Percentiles rank a stretch among this genome's conserved stretches.
These are phyloP conservation scores for Glossosoma conforme DNA, from an alignment of 1,140 invertebrate species.

Conservation along the genomic window DNA sequence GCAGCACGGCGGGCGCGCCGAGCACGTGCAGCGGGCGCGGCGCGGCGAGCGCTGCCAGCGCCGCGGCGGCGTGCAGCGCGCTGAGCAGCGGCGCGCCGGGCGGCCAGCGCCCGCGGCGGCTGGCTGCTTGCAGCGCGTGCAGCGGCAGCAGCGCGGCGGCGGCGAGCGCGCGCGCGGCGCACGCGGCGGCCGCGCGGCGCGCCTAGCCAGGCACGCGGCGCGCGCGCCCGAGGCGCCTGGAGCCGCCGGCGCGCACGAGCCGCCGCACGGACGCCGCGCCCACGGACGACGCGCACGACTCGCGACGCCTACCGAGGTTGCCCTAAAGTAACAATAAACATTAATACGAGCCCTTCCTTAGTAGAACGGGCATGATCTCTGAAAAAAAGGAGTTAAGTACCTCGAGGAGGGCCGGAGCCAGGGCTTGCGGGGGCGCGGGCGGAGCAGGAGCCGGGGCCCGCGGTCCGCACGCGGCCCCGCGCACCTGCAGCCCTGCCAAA, in stretches of 20 bases:
- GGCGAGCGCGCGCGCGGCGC: slow-evolving; percentile 55
- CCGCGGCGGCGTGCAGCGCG: slow-evolving; percentile 45
- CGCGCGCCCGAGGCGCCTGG: slow-evolving; percentile 45
- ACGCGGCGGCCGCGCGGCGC: slow-evolving; percentile 43
- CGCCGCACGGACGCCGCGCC: slow-evolving; percentile 63
- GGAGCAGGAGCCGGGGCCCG: background rate
- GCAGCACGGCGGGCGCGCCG: slow-evolving; percentile 46
- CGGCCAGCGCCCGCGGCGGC: slow-evolving; percentile 19
- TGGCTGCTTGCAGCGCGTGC: slow-evolving; percentile 46
- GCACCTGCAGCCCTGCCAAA: slow-evolving; percentile 16
- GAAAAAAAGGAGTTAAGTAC: too few relatives aligned
- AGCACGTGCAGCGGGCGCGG: slow-evolving; percentile 48
- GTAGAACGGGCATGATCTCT: too few relatives aligned
- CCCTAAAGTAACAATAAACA: too few relatives aligned
- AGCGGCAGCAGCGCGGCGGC: slow-evolving; percentile 60
- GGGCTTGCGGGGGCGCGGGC: slow-evolving; percentile 2
- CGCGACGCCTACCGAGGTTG: too few relatives aligned
- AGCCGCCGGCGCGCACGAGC: slow-evolving; percentile 48
- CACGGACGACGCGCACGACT: slow-evolving; percentile 62
- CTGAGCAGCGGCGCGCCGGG: slow-evolving; percentile 48
- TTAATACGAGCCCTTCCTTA: too few relatives aligned
- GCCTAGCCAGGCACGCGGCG: slow-evolving; percentile 42
- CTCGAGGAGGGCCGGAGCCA: slow-evolving; percentile 16
- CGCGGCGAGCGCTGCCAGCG: slow-evolving; percentile 45
- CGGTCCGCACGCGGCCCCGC: background rate